phyloP scores from a whole-genome alignment of 2,797 vertebrate genomes.

The Pangasius sanitwongsei region DNA sequence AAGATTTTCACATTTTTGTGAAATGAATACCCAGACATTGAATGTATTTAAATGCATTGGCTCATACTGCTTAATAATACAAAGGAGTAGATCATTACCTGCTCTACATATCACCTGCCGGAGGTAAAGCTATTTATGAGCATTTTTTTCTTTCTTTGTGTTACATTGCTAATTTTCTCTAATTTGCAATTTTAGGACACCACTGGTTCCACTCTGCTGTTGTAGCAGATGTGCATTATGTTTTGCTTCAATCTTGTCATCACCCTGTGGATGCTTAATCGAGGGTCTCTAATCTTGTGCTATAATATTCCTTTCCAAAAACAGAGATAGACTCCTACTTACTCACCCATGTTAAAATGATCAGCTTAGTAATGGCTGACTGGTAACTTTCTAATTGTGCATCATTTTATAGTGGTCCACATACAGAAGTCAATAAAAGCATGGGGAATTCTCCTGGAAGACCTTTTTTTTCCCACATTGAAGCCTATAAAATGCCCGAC shows the following conservation, averaged over 20 bases:
- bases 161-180: background rate
- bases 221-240: background rate
- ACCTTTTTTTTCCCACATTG: background rate
- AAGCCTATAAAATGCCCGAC: background rate
- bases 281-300: constrained; percentile 45
- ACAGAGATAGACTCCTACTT: constrained; percentile 33
- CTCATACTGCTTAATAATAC: background rate
- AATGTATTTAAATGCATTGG: background rate
- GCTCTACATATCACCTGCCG: background rate
- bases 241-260: constrained; percentile 38
- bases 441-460: background rate
- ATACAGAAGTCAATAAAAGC: constrained; percentile 1
- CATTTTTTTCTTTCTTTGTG: background rate
- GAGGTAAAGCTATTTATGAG: background rate
- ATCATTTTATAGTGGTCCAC: constrained; percentile 20
- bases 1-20: background rate
- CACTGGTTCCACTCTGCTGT: background rate
- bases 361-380: constrained; percentile 37
- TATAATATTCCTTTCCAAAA: constrained; percentile 3
- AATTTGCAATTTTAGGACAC: background rate
- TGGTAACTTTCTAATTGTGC: constrained; percentile 31
- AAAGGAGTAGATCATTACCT: background rate
- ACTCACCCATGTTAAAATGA: constrained; percentile 38
- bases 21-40: background rate
- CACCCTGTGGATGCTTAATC: constrained; percentile 34